Evolutionary conservation across 1,140 invertebrate species (phyloP).

Genomic region (Gerris buenoi): DNA sequence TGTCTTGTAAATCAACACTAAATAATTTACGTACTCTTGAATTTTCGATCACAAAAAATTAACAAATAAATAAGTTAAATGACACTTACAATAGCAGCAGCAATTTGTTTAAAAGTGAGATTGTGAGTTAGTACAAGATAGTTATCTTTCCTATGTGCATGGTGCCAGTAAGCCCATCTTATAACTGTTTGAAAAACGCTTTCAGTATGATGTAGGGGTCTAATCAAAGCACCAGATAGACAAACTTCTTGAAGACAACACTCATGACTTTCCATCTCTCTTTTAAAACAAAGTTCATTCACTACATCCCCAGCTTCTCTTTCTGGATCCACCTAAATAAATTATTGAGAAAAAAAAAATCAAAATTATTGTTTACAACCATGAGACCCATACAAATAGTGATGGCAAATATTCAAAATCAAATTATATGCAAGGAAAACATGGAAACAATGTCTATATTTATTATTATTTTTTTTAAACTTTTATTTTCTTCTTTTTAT

Average conservation of each 20-base stretch:
- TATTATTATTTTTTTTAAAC: neutral
- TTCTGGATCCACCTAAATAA: slow-evolving; percentile 55
- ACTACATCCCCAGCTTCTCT: slow-evolving; percentile 60
- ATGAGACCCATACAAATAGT: neutral
- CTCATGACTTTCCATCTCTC: slow-evolving; percentile 23
- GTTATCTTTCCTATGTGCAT: slow-evolving; percentile 62
- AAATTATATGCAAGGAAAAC: neutral
- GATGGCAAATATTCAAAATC: neutral
- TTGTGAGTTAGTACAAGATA: slow-evolving; percentile 50
- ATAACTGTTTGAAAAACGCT: slow-evolving; percentile 49
- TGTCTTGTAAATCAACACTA: too few species aligned
- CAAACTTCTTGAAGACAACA: slow-evolving; percentile 60
- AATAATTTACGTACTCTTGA: too few species aligned
- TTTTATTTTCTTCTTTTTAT: neutral
- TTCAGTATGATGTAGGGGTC: slow-evolving; percentile 64
- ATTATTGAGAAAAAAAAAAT: too few species aligned
- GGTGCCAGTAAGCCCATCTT: slow-evolving; percentile 72
- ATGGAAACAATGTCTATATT: neutral
- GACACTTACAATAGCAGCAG: slow-evolving; percentile 29
- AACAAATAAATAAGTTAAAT: too few species aligned
- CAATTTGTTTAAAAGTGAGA: slow-evolving; percentile 35
- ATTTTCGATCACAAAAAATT: too few species aligned
- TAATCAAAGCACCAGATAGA: slow-evolving; percentile 47
- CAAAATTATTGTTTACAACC: slow-evolving; percentile 7
- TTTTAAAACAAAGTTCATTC: slow-evolving; percentile 35